phyloP scores from a whole-genome alignment of 1,140 invertebrate species.

The Ostrea edulis region DNA sequence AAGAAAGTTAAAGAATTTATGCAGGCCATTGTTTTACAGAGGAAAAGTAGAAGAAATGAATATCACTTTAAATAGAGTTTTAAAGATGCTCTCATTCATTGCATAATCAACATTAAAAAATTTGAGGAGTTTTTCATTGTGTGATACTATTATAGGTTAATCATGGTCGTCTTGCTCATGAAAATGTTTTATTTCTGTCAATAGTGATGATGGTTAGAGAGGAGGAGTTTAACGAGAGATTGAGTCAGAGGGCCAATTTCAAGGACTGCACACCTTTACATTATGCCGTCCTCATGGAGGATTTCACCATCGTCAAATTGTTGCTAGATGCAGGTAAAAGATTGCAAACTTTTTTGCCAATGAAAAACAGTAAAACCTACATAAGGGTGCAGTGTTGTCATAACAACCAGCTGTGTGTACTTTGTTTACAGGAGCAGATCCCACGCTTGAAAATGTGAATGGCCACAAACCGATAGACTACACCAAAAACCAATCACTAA shows the following conservation, averaged over 20 bases:
- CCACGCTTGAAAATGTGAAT: conserved; percentile 85
- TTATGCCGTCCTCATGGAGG: conserved; percentile 91
- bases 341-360: neutral
- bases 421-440: conserved; percentile 80
- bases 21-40: no score
- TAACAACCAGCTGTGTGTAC: neutral
- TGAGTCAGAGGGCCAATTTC: conserved; percentile 88
- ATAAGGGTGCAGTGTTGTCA: no score
- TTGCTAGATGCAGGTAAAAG: conserved; percentile 78
- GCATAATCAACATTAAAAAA: no score
- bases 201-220: conserved; percentile 86
- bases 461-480: conserved; percentile 90
- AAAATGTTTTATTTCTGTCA: conserved; percentile 22
- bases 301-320: conserved; percentile 81
- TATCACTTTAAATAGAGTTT: no score
- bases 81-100: no score
- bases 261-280: conserved; percentile 93
- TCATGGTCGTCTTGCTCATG: neutral
- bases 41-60: no score
- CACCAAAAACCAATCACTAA: conserved; percentile 80
- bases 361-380: no score
- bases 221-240: conserved; percentile 88
- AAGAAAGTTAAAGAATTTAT: no score
- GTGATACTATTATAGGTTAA: neutral
- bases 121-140: no score